Evolutionary conservation across 2,797 vertebrate species (phyloP).

Genomic region (Helicolenus hilgendorfi): DNA sequence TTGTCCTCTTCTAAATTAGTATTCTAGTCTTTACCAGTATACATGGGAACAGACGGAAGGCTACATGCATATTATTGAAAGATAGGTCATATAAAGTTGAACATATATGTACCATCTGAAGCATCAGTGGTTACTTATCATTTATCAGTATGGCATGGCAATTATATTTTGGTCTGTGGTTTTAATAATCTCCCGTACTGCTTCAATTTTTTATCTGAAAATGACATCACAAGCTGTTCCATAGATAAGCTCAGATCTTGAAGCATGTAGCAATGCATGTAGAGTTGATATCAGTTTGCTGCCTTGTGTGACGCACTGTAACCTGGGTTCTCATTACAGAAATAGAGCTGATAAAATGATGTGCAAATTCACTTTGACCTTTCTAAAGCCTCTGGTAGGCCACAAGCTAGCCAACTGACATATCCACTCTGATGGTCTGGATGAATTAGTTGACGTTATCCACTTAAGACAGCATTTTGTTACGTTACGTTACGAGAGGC

Average conservation of each 20-base stretch:
- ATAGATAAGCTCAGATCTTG: not conserved
- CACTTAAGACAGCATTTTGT: not conserved
- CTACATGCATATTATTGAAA: not conserved
- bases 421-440: too few species aligned
- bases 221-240: slow-evolving; percentile 2
- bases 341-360: not conserved
- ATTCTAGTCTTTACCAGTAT: not conserved
- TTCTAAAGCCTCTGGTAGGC: not conserved
- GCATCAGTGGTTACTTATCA: not conserved
- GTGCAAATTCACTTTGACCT: too few species aligned
- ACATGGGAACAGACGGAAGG: not conserved
- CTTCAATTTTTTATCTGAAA: not conserved
- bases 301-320: not conserved
- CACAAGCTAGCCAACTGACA: too few species aligned
- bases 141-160: not conserved
- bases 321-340: not conserved
- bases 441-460: too few species aligned
- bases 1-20: not conserved
- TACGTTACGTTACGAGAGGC: too few species aligned
- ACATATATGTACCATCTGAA: not conserved
- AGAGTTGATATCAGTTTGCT: not conserved
- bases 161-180: not conserved
- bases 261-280: not conserved
- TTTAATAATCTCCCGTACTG: not conserved
- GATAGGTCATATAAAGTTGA: not conserved